Evolutionary conservation across 1,140 invertebrate species (phyloP), one percentile per base, ranked within the genome.

Genomic region (Drosophila willistoni): DNA sequence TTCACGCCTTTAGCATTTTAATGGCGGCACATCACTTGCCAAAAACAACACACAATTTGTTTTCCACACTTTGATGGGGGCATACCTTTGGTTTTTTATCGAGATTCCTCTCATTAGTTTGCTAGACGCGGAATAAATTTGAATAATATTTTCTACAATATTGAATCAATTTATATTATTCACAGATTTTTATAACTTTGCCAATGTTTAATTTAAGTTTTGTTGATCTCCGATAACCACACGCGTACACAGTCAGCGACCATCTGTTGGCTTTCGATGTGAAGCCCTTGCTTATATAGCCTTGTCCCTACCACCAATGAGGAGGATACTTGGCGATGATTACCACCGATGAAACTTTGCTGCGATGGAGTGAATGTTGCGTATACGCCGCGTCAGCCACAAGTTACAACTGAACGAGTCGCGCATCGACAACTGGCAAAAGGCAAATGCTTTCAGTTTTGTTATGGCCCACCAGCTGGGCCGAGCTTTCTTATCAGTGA

Each of bases 261-360:
- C 84, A 89, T 89, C 84, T 89, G 84, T 89, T 89, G 85, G 81
- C 68, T 90, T 89, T 89, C 47, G 44, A 44, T 39, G 34, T 44
- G 69, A 68, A 72, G 68, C 64, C 64, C 68, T 71, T 63, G 68
- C 73, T 89, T 87, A 75, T 79, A 84, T 84, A 87, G 68, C 54
- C 47, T 64, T 39, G 63, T 64, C 42, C 66, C 77, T 65, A 47
- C 14, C 25, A 34, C 22, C n/a, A 34, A 12, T 7, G n/a, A 22
- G 44, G 44, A 22, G 44, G 10, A 22, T 9, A 4, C 36, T 62
- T 14, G 19, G 14, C 29, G 6, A 29, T 25, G 22, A 25, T 25
- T 39, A 33, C 33, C 36, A 14, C 12, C 34, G 22, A 25, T 7
- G 29, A 41, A 13, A 34, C 64, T 0, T 7, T 29, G 29, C 29